Percentiles rank a stretch among this genome's conserved stretches.
Evolutionary conservation across 2,797 vertebrate species (phyloP).

Genomic region (Trachops cirrhosus): DNA sequence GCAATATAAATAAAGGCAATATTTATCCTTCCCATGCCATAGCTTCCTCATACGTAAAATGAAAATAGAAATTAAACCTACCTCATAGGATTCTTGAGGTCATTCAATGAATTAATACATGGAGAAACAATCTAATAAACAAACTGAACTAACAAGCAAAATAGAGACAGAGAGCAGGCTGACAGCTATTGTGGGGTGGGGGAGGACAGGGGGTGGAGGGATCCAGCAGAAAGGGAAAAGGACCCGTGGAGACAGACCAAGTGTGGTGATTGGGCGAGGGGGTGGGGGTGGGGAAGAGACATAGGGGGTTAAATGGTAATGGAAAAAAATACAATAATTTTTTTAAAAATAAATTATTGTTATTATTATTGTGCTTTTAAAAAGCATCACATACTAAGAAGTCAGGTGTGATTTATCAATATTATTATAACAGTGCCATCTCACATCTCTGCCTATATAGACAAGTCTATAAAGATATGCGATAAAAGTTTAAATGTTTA

Average conservation of each 20-base stretch:
- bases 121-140: neutral
- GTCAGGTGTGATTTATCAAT: neutral
- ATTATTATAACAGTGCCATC: neutral
- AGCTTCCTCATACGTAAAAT: neutral
- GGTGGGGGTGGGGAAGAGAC: neutral
- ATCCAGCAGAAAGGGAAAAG: neutral
- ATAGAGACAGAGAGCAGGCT: neutral
- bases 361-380: neutral
- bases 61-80: neutral
- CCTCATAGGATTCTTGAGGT: neutral
- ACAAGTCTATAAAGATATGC: constrained; percentile 6
- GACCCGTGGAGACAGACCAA: neutral
- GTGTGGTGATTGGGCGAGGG: neutral
- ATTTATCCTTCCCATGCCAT: neutral
- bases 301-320: neutral
- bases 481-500: constrained; percentile 22
- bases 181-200: neutral
- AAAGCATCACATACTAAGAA: neutral
- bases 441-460: neutral
- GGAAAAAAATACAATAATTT: neutral
- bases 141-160: neutral
- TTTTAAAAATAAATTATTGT: neutral
- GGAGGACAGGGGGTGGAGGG: too few species aligned
- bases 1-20: too few species aligned
- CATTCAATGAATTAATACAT: neutral